A percentile compares a stretch with the other conserved stretches of the same genome.
phyloP scores from a whole-genome alignment of 1,140 invertebrate species.

The Maniola jurtina region DNA sequence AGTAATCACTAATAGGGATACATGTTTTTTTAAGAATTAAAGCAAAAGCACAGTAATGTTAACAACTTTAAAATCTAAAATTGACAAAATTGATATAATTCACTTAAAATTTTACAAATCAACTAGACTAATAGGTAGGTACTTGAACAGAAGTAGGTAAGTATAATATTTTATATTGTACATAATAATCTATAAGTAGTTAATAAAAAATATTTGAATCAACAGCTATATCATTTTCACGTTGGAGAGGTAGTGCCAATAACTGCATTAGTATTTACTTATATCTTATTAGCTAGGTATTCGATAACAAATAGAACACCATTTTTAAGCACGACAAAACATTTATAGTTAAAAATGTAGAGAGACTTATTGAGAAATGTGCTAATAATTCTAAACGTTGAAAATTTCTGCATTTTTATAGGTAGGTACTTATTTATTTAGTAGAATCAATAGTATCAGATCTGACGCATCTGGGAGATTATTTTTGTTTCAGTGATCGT shows the following conservation, averaged over 20 bases:
- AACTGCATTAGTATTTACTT: conserved; percentile 77
- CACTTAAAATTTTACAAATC: conserved; percentile 70
- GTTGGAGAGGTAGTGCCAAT: conserved; percentile 75
- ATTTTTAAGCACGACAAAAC: conserved; percentile 80
- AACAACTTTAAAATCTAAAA: conserved; percentile 75
- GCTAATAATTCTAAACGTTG: conserved; percentile 79
- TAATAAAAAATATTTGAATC: conserved; percentile 30
- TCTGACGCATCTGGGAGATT: conserved; percentile 65
- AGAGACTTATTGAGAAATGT: conserved; percentile 80
- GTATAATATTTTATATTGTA: conserved; percentile 36
- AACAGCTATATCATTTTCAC: conserved; percentile 25
- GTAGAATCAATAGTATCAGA: conserved; percentile 71
- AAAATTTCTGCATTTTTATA: conserved; percentile 62
- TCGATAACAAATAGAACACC: conserved; percentile 81
- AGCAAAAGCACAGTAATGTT: conserved; percentile 56
- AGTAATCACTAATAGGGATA: conserved; percentile 16
- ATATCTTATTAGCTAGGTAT: conserved; percentile 79
- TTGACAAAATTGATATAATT: conserved; percentile 78
- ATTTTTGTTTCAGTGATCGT: conserved; percentile 45
- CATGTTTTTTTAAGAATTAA: conserved; percentile 34
- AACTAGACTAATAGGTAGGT: conserved; percentile 54
- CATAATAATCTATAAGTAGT: conserved; percentile 18
- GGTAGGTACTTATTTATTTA: conserved; percentile 52
- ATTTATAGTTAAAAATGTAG: conserved; percentile 80
- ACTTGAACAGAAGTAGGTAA: conserved; percentile 35